Base-by-base conservation (phyloP, 1,140 invertebrate genomes). In the Drosophila athabasca region DNA sequence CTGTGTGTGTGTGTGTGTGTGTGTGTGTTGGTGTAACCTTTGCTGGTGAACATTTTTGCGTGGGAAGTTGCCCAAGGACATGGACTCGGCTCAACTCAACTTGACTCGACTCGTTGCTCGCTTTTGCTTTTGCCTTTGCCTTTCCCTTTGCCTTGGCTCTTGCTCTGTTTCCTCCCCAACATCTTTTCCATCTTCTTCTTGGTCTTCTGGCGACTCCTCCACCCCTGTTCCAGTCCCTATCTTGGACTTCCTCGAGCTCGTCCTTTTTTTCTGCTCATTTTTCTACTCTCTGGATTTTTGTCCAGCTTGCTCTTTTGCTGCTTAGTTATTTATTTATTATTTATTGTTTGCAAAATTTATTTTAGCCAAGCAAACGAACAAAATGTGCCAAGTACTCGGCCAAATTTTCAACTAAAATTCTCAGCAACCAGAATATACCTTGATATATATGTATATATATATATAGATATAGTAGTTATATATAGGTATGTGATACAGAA, bases 1-100 rank as follows among this genome's bases (percentile, higher is more conserved):
- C 46, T 43, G 60, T 53, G 44, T 26, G 53, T 65, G 26, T 60
- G 62, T 49, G 17, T 19, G 17, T 19, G 17, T 19, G 35, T 60
- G 43, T 60, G 49, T 78, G 51, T 61, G 71, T 80, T 80, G 71
- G 75, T 64, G 75, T 79, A 83, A 84, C 87, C 84, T 88, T 90
- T 87, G 70, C 83, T 79, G 75, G 75, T 67, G 57, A 76, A 89
- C 67, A 76, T 88, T 79, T 73, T 79, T 80, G 84, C 79, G 89
- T 90, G 76, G 89, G 89, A 90, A 85, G 89, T 90, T 87, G 89
- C 89, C 89, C 84, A 90, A 90, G 89, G 89, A 90, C 89, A 83
- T 90, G 83, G 79, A 82, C 72, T 87, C 61, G 77, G 77, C 75
- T 59, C 75, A 65, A 74, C 70, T 73, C 58, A 55, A 72, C 69